Evolutionary conservation across 1,140 invertebrate species (phyloP).

Genomic region (Conopomorpha cramerella): DNA sequence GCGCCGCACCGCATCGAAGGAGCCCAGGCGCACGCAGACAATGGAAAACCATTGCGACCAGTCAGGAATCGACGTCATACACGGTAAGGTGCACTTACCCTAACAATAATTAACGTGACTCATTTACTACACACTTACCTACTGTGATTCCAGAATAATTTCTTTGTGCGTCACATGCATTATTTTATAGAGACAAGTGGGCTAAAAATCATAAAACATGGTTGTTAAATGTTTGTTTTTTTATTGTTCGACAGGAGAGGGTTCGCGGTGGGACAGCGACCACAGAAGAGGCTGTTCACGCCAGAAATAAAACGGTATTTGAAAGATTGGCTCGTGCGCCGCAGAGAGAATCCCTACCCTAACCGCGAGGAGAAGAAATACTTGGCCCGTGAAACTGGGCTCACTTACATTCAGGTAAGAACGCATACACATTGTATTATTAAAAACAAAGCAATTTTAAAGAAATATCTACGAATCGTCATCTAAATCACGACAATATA

Average conservation of each 20-base stretch:
- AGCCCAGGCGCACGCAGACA: too few relatives aligned
- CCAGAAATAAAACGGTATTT: constrained; percentile 74
- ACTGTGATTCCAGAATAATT: background rate
- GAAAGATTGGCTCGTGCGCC: constrained; percentile 72
- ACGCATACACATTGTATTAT: too few relatives aligned
- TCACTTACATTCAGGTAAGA: constrained; percentile 74
- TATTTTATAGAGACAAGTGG: background rate
- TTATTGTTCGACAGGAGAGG: constrained; percentile 43
- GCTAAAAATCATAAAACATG: background rate
- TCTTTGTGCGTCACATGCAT: constrained; percentile 42
- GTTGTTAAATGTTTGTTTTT: constrained; percentile 3
- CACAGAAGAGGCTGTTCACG: constrained; percentile 71
- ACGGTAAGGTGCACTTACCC: too few relatives aligned
- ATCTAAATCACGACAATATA: too few relatives aligned
- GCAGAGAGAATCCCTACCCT: constrained; percentile 74
- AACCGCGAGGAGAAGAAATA: constrained; percentile 73
- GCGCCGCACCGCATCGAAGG: constrained; percentile 21
- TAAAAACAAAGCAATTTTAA: too few relatives aligned
- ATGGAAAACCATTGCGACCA: constrained; percentile 51
- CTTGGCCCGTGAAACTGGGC: constrained; percentile 68
- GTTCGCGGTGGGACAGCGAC: constrained; percentile 62
- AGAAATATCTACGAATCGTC: too few relatives aligned
- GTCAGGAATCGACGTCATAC: constrained; percentile 64
- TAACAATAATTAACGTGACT: constrained; percentile 5
- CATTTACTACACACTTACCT: background rate